phyloP scores from a whole-genome alignment of 2,888 invertebrate species.

The Drosophila dives region DNA sequence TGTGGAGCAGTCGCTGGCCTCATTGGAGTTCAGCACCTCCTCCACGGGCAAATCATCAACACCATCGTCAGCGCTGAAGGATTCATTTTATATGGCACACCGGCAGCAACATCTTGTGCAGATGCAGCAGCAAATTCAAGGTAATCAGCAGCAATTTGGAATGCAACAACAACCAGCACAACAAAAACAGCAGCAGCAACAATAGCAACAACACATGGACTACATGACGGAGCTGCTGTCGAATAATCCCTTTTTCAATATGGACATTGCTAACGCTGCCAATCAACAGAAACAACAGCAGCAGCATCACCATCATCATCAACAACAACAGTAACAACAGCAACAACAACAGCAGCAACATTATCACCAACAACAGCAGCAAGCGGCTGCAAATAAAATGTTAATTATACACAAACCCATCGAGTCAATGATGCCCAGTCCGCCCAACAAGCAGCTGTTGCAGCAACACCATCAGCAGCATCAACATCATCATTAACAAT shows the following conservation, averaged over 20 bases:
- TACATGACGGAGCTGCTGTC: conserved; percentile 83
- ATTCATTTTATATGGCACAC: conserved; percentile 83
- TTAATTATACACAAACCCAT: conserved; percentile 89
- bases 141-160: conserved; percentile 81
- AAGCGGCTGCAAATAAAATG: conserved; percentile 86
- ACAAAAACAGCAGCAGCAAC: conserved; percentile 77
- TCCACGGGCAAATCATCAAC: conserved; percentile 77
- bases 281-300: conserved; percentile 57
- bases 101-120: conserved; percentile 83
- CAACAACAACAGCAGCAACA: conserved; percentile 83
- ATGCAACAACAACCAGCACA: conserved; percentile 65
- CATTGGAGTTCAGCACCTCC: conserved; percentile 88
- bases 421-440: conserved; percentile 87
- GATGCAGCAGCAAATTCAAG: conserved; percentile 76
- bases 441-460: conserved; percentile 86
- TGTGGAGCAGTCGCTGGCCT: conserved; percentile 89
- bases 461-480: conserved; percentile 82
- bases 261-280: conserved; percentile 81
- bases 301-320: conserved; percentile 45
- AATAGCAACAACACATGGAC: conserved; percentile 86
- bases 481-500: conserved; percentile 84
- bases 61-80: conserved; percentile 52
- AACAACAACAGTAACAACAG: no score
- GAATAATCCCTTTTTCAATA: conserved; percentile 75
- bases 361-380: conserved; percentile 65